These are phyloP conservation scores for Moxostoma hubbsi DNA, from an alignment of 2,797 vertebrate species.

Conservation along the genomic window DNA sequence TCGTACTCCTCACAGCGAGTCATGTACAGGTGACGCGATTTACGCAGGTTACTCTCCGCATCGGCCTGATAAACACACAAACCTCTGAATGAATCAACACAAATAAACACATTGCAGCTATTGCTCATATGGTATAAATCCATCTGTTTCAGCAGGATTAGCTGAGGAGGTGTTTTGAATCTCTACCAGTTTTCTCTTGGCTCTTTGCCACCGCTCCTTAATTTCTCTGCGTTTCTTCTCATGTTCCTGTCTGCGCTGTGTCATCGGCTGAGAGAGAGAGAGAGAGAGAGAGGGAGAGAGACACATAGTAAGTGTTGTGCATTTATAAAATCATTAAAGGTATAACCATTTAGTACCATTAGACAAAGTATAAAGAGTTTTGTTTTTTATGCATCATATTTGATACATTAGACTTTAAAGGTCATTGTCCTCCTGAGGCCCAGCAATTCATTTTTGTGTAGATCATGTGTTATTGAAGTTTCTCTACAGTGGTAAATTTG, in stretches of 20 bases:
- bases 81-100: background rate
- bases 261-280: conserved; percentile 79
- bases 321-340: no score
- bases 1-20: conserved; percentile 93
- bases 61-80: conserved; percentile 76
- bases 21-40: conserved; percentile 87
- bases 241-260: conserved; percentile 85
- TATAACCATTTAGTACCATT: no score
- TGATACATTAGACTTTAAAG: no score
- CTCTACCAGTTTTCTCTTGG: conserved; percentile 91
- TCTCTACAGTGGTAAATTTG: no score
- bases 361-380: no score
- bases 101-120: background rate
- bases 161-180: background rate
- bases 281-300: background rate
- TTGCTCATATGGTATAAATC: no score
- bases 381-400: no score
- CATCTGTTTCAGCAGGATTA: no score
- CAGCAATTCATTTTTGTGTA: no score
- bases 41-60: conserved; percentile 89
- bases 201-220: conserved; percentile 94
- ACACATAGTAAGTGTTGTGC: background rate
- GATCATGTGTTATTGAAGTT: no score
- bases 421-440: no score
- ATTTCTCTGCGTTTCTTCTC: conserved; percentile 95